Percentiles rank a stretch among this genome's conserved stretches.
Conservation (phyloP, 2,797 vertebrate species). For the Bucorvus abyssinicus region DNA sequence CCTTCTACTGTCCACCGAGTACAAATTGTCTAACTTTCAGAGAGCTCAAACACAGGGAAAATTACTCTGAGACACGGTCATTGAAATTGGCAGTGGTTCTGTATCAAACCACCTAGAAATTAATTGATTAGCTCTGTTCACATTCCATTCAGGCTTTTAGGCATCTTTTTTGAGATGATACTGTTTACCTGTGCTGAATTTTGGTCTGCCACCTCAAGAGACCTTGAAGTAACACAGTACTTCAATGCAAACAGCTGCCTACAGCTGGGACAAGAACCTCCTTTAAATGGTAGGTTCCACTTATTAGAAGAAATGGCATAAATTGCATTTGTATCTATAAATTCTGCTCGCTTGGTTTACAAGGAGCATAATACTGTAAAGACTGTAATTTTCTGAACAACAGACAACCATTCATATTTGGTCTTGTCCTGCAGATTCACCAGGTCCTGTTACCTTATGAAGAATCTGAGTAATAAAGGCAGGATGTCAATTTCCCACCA, state of each 20-base stretch:
- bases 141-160: neutral
- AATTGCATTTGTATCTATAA: neutral
- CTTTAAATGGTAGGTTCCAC: neutral
- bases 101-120: neutral
- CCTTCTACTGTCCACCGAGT: neutral
- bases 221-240: neutral
- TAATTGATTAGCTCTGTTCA: neutral
- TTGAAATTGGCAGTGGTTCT: neutral
- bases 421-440: neutral
- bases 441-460: neutral
- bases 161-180: neutral
- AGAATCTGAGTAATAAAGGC: neutral
- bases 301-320: neutral
- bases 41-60: neutral
- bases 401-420: neutral
- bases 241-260: neutral
- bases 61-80: neutral
- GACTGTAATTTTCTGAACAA: neutral
- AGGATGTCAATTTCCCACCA: neutral
- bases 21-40: neutral
- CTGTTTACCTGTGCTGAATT: neutral
- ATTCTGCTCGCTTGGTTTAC: neutral
- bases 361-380: neutral
- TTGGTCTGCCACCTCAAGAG: neutral
- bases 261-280: accelerated